Evolutionary conservation across 1,140 invertebrate genomes (phyloP).

Genomic region (Drosophila azteca): DNA sequence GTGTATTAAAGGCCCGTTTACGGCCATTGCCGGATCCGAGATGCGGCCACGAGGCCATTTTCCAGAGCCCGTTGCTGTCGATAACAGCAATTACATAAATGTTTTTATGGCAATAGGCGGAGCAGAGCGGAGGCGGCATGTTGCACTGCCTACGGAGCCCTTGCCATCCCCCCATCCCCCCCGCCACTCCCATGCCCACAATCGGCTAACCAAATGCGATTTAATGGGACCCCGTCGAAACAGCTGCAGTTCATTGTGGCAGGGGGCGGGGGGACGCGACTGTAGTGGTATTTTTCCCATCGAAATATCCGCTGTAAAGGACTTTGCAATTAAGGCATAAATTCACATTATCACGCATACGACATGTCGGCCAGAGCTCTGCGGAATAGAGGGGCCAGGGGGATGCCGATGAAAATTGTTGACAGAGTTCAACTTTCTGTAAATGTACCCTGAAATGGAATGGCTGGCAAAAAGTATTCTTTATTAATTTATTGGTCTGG

Average conservation of each 20-base stretch:
- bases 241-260: constrained; percentile 51
- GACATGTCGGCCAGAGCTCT: constrained; percentile 15
- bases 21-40: constrained; percentile 28
- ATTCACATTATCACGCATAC: constrained; percentile 62
- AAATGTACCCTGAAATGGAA: no score
- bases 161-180: no score
- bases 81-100: constrained; percentile 81
- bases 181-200: constrained; percentile 18
- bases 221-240: constrained; percentile 58
- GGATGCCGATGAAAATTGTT: background rate
- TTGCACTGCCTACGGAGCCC: constrained; percentile 40
- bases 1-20: constrained; percentile 77
- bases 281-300: constrained; percentile 22
- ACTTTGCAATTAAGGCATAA: constrained; percentile 70
- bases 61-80: constrained; percentile 58
- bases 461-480: no score
- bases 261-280: background rate
- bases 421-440: background rate
- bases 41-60: constrained; percentile 56
- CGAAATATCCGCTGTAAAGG: constrained; percentile 23
- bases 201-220: constrained; percentile 57
- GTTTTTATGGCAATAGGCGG: constrained; percentile 60
- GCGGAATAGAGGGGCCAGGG: background rate
- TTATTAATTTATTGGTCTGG: no score
- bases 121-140: background rate